Evolutionary conservation across 1,140 invertebrate genomes (phyloP).

Genomic region (Lucilia cuprina): DNA sequence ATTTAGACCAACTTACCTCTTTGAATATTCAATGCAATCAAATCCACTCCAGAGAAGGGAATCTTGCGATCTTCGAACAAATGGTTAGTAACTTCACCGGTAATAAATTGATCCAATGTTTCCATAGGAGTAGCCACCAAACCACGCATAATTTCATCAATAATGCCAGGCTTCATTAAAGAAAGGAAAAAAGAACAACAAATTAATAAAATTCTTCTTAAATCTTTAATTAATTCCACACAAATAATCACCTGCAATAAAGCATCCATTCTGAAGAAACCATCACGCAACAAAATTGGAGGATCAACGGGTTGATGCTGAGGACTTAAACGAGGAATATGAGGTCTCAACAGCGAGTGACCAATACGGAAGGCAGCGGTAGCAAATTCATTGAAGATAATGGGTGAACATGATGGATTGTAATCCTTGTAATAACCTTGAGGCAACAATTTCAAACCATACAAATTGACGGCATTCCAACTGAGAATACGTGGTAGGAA

Average conservation of each 20-base stretch:
- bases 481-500: slow-evolving; percentile 94
- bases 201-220: neutral
- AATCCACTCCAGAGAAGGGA: slow-evolving; percentile 85
- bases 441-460: slow-evolving; percentile 83
- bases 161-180: slow-evolving; percentile 70
- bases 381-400: slow-evolving; percentile 93
- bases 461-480: slow-evolving; percentile 86
- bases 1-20: slow-evolving; percentile 64
- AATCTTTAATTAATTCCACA: no score
- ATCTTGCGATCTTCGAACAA: slow-evolving; percentile 87
- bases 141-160: slow-evolving; percentile 88
- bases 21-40: slow-evolving; percentile 85
- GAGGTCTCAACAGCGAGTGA: slow-evolving; percentile 90
- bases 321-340: slow-evolving; percentile 82
- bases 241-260: slow-evolving; percentile 42
- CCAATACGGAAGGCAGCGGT: slow-evolving; percentile 93
- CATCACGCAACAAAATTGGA: slow-evolving; percentile 84
- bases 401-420: slow-evolving; percentile 88
- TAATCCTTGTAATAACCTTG: slow-evolving; percentile 94
- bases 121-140: slow-evolving; percentile 90
- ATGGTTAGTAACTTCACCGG: slow-evolving; percentile 93
- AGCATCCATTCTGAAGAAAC: slow-evolving; percentile 91
- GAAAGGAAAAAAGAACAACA: neutral
- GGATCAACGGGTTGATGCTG: slow-evolving; percentile 82
- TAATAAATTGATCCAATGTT: slow-evolving; percentile 92